Conservation (phyloP, 2,113 vertebrate genomes). For the Rhinopomastus cyanomelas region DNA sequence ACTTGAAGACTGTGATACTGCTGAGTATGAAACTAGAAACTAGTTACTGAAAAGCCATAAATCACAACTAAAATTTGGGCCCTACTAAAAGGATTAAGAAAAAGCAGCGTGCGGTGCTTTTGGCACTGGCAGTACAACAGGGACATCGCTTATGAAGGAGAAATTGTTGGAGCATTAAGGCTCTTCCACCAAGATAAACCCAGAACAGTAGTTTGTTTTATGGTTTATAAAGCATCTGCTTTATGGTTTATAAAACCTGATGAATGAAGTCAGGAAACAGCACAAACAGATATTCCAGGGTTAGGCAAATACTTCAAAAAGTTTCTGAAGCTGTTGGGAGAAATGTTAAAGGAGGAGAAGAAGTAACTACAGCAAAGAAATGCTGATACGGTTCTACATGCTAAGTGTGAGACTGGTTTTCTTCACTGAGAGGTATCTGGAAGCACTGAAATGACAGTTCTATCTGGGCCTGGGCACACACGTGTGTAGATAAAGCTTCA, state of each 20-base stretch:
- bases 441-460: neutral
- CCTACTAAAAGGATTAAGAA: conserved; percentile 45
- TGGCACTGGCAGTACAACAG: neutral
- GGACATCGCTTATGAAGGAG: conserved; percentile 35
- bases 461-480: neutral
- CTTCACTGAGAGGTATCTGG: neutral
- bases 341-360: neutral
- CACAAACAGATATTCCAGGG: neutral
- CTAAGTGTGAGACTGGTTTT: neutral
- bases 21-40: conserved; percentile 37
- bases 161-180: conserved; percentile 38
- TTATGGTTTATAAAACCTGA: conserved; percentile 27
- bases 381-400: neutral
- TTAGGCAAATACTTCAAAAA: conserved; percentile 35
- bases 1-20: conserved; percentile 26
- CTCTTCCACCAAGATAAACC: neutral
- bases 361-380: neutral
- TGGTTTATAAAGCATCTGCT: conserved; percentile 16
- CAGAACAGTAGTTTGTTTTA: neutral
- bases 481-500: neutral
- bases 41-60: conserved; percentile 32
- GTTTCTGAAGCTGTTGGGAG: neutral
- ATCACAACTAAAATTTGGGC: conserved; percentile 14
- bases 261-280: neutral
- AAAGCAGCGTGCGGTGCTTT: conserved; percentile 22